Evolutionary conservation across 2,797 vertebrate species (phyloP).

Genomic region (Rhinogobio ventralis): DNA sequence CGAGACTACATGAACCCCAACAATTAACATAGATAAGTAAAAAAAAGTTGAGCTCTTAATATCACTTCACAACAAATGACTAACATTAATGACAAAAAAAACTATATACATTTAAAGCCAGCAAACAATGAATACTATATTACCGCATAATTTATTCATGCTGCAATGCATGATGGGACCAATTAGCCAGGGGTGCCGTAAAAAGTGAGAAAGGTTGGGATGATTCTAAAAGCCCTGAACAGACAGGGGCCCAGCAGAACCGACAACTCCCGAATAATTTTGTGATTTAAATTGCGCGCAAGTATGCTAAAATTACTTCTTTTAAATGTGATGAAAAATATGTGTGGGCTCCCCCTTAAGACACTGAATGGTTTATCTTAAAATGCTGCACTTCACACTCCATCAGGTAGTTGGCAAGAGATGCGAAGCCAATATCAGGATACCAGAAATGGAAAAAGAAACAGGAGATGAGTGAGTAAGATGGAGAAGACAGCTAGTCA

Average conservation of each 20-base stretch:
- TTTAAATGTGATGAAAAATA: background rate
- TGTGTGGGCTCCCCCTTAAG: background rate
- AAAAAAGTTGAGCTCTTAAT: background rate
- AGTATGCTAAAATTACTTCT: background rate
- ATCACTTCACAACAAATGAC: background rate
- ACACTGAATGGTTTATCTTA: background rate
- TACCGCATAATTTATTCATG: background rate
- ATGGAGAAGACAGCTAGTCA: background rate
- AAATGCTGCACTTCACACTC: background rate
- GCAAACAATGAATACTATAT: background rate
- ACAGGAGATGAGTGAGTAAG: background rate
- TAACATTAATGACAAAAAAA: background rate
- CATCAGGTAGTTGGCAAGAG: constrained; percentile 15
- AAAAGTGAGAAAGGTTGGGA: background rate
- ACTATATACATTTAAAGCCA: background rate
- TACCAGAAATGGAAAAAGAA: constrained; percentile 2
- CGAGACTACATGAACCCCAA: background rate
- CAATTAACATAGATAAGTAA: background rate
- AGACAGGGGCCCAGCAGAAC: background rate
- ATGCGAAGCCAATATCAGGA: background rate
- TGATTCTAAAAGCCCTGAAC: background rate
- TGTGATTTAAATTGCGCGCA: background rate
- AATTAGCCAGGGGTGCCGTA: background rate
- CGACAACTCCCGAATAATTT: background rate
- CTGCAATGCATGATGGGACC: background rate